Base-by-base conservation (phyloP, 2,888 invertebrate species). In the Diachrysia chrysitis region DNA sequence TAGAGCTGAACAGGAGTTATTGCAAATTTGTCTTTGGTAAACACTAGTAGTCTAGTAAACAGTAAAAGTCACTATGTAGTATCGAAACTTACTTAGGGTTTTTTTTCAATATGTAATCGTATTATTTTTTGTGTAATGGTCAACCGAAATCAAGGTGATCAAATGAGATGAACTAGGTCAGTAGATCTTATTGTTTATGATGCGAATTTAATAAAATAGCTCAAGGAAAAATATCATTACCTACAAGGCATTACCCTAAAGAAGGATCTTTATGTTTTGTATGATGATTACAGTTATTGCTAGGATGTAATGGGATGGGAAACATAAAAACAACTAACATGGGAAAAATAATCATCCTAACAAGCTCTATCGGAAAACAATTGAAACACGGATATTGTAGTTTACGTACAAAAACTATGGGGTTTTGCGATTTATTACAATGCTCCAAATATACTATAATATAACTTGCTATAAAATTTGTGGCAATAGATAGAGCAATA, bases 301-400 rank as follows among this genome's bases (percentile, higher is more conserved):
- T 12, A 51, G 3, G 2, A 17, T 7, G 17, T 17, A 4, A 12
- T 51, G 21, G 3, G 21, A 51, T 19, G 9, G 48, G 19, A 21
- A 17, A n/a, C 16, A 42, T 42, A 42, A 42, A 21, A 51, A 51
- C 21, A 51, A 51, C 17, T 21, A 21, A 21, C 21, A 51, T 21
- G 19, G 21, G 48, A 2, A 51, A 51, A 51, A 46, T 46, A 46
- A 46, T 46, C 46, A 46, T 46, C n/a, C n/a, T 51, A 51, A 21
- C 48, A 51, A 51, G 48, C 48, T 12, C 3, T 51, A 51, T 51
- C 21, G 48, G 48, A 51, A 51, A 51, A 51, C 48, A 51, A 51
- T 51, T 21, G 21, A 51, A 51, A 19, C 48, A 17, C 19, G 21
- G 48, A 21, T 51, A 12, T 51, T 19, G 48, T 51, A 21, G 48